A percentile compares a stretch with the other conserved stretches of the same genome.
These are phyloP conservation scores for Trachelus tabidus DNA, from an alignment of 2,888 invertebrate genomes.

Conservation along the genomic window DNA sequence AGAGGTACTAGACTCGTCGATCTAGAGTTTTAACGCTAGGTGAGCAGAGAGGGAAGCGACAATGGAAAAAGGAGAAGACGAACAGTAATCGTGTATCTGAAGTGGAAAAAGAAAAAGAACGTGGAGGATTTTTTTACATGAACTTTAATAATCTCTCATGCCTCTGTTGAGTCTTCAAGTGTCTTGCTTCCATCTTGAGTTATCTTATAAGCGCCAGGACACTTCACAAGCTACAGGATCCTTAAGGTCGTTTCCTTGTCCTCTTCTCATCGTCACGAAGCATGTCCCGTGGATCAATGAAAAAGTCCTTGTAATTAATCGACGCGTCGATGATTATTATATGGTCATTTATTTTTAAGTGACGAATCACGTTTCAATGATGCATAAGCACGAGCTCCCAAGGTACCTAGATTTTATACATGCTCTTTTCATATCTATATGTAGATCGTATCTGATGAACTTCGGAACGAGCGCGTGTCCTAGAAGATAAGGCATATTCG, in stretches of 20 bases:
- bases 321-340: not conserved
- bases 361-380: not conserved
- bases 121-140: not conserved
- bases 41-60: not conserved
- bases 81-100: not conserved
- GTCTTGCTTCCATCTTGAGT: not conserved
- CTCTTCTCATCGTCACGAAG: not conserved
- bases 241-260: not conserved
- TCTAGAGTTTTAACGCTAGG: not conserved
- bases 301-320: not conserved
- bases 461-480: not conserved
- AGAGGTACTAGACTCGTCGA: constrained; percentile 6
- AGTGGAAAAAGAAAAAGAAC: not conserved
- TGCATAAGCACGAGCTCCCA: not conserved
- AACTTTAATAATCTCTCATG: not conserved
- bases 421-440: not conserved
- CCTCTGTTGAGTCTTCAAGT: not conserved
- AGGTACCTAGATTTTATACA: constrained; percentile 6
- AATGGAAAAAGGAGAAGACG: not conserved
- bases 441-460: not conserved
- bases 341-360: not conserved
- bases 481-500: not conserved
- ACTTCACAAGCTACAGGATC: not conserved
- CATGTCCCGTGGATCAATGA: not conserved
- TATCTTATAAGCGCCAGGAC: not conserved